Conservation (phyloP, 1,140 invertebrate species). For the Melanaphis sacchari region DNA sequence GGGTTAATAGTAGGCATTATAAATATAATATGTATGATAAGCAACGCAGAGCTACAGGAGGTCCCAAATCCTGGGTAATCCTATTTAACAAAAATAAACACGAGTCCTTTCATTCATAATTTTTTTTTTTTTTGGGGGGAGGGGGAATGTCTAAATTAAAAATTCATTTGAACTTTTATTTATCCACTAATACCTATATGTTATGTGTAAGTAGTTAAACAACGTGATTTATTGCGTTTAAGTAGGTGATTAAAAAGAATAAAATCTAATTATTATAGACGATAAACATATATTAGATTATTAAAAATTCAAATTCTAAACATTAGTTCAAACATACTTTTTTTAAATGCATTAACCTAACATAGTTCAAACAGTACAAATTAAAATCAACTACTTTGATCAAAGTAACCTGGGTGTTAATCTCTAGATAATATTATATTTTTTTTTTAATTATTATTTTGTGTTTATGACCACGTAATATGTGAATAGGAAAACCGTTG, state of each 20-base stretch:
- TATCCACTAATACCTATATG: not conserved
- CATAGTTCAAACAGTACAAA: not conserved
- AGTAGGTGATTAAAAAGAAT: not conserved
- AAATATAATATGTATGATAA: not conserved
- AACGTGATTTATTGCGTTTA: not conserved
- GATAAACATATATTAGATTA: not conserved
- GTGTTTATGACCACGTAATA: too few relatives aligned
- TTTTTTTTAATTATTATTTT: too few relatives aligned
- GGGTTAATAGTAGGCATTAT: not conserved
- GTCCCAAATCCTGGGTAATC: slow-evolving; percentile 14
- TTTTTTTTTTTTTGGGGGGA: not conserved
- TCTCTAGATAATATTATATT: not conserved
- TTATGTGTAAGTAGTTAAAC: not conserved
- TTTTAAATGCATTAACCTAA: not conserved
- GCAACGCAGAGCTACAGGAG: not conserved
- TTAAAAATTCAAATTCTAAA: not conserved
- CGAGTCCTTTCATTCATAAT: not conserved
- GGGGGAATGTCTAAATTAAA: slow-evolving; percentile 27
- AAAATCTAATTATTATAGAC: not conserved
- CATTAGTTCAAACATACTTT: not conserved
- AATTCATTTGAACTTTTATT: not conserved
- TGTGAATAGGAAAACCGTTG: too few relatives aligned
- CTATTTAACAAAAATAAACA: slow-evolving; percentile 31
- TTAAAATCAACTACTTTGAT: not conserved
- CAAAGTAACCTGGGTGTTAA: not conserved